Evolutionary conservation across 2,113 vertebrate genomes (phyloP), one percentile per base, ranked within the genome.

Genomic region (Rhombomys opimus): DNA sequence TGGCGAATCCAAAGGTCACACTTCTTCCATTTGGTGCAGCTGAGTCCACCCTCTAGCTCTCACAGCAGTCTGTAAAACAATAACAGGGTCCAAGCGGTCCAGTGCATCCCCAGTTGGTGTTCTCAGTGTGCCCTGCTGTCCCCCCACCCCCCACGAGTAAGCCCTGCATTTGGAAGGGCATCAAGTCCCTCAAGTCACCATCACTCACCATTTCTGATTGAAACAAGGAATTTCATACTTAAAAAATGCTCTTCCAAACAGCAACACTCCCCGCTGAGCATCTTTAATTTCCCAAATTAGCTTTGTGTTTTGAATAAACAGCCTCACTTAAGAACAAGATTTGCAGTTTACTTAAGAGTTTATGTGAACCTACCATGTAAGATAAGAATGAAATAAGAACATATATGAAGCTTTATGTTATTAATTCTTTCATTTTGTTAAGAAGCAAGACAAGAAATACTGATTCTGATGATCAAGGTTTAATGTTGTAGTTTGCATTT

Each of bases 61-160:
- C 92, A 94, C 95, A 93, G 96, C 90, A 93, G 95, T 81, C 54
- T 84, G 27, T 93, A 81, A 96, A 88, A 77, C 87, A 90, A 95
- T 95, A 76, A 93, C 27, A 22, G 86, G 54, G 22, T 41, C 25
- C 76, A 11, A 27, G 41, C 9, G 1, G 50, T 82, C 82, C 61
- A 50, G 4, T 17, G 14, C 59, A 18, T 54, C 35, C 77, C 68
- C 13, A 61, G 41, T 38, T 77, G 68, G 30, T 27, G 2, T 30
- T 93, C 88, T 75, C 76, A 52, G 54, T 63, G 54, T 30, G 77
- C 27, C 93, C 95, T 93, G 78, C 95, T 96, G 88, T 75, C 81
- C 95, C 95, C 92, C 46, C 46, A 46, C 46, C 46, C 46, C 46
- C 46, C 46, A 46, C 46, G 72, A 95, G 90, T 73, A 52, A 89